Base-by-base conservation (phyloP, 2,797 vertebrate genomes). In the Rallus crepitans region DNA sequence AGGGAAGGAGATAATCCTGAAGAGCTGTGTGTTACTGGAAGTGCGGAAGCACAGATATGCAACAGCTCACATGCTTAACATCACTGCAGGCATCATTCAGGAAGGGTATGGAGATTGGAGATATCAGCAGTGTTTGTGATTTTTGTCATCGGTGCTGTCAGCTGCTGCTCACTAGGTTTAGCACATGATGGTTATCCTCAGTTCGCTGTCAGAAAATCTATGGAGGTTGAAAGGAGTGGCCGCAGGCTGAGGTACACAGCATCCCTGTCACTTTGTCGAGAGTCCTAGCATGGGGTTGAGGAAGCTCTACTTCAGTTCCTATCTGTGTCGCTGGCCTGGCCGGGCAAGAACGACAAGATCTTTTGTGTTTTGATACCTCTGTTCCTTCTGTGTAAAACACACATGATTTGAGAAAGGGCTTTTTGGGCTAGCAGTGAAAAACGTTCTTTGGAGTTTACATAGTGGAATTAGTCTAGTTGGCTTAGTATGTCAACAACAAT, bases 1-100 rank as follows among this genome's bases (percentile, higher is more conserved):
- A 71, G 82, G 56, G 73, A 83, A 59, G 92, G 93, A 87, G 92
- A 79, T 95, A 94, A 96, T 96, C 88, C 81, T 4, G 14, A 65
- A 33, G 65, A 87, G 76, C 82, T 42, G 0, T 9, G 77, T n/a
- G 73, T 53, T 84, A 21, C 2, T 73, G 88, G 60, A 39, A 52
- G 78, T 18, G 78, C 1, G 3, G 85, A 81, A 87, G 85, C n/a
- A 1, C 40, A 19, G 90, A 48, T 40, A 57, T 1, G 2, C 95
- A 82, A 37, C 77, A 63, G 90, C 63, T 96, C 87, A 37, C 23
- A 0, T 87, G 88, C 77, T 42, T 65, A 16, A 7, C 2, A 3
- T 91, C 55, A 3, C 69, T 52, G 17, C 12, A 7, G 88, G 42
- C 23, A 2, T 42, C 42, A 3, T 14, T 60, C 82, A 37, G 76